Evolutionary conservation across 2,113 vertebrate species (phyloP).

Genomic region (Neogobius melanostomus): DNA sequence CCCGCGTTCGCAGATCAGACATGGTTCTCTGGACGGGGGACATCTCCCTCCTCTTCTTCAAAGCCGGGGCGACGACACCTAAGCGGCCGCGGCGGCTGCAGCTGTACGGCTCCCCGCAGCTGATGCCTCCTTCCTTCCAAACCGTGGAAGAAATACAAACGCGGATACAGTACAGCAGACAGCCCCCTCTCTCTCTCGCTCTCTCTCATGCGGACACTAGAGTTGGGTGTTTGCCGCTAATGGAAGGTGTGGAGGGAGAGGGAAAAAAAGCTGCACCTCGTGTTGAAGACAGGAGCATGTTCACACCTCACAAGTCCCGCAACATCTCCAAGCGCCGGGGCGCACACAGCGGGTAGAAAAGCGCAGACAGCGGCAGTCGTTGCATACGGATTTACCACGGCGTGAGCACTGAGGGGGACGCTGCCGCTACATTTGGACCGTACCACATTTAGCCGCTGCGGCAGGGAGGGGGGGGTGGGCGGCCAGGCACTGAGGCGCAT

Average conservation of each 20-base stretch:
- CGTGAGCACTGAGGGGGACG: conserved; percentile 57
- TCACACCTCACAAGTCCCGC: conserved; percentile 18
- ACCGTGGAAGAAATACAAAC: conserved; percentile 45
- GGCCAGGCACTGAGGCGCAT: rapidly evolving
- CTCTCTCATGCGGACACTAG: conserved; percentile 37
- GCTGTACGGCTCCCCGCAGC: conserved; percentile 19
- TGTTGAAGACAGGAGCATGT: conserved; percentile 24
- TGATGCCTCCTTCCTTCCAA: conserved; percentile 16
- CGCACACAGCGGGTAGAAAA: conserved; percentile 14
- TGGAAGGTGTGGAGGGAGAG: not conserved
- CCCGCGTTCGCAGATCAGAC: conserved; percentile 88
- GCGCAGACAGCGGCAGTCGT: conserved; percentile 8
- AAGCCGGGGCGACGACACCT: conserved; percentile 72
- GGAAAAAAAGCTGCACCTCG: conserved; percentile 29
- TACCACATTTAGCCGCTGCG: conserved; percentile 59
- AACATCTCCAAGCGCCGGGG: conserved; percentile 13
- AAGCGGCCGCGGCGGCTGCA: conserved; percentile 51
- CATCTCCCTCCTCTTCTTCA: conserved; percentile 72
- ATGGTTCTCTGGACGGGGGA: conserved; percentile 88
- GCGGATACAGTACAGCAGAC: conserved; percentile 40
- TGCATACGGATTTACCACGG: conserved; percentile 46
- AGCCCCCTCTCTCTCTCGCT: conserved; percentile 48
- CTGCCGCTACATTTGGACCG: conserved; percentile 62
- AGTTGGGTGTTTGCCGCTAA: conserved; percentile 17
- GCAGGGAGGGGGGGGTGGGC: conserved; percentile 17